Evolutionary conservation across 2,113 vertebrate genomes (phyloP), one percentile per base, ranked within the genome.

Genomic region (Centropus bengalensis): DNA sequence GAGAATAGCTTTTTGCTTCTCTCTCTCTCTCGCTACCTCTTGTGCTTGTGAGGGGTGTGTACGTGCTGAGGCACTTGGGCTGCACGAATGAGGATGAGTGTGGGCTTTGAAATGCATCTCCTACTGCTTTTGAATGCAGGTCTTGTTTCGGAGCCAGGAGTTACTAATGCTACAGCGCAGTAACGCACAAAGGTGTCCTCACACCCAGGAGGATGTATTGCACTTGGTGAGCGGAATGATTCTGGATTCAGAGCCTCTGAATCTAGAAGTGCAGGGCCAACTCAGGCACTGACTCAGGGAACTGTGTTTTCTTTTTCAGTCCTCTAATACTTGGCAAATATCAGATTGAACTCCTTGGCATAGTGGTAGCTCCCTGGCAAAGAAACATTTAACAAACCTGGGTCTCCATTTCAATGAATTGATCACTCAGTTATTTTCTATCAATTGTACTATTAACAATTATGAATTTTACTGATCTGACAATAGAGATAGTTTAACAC

Each of bases 151-250:
- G 78, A 78, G 19, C 21, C 63, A 51, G 33, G 54, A 86, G 55
- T 12, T 67, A 8, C 42, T 26, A 22, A 19, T 10, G 7, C 30
- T 44, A 26, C 28, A 26, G 30, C 21, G 44, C 26, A 42, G 14
- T 38, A n/a, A 49, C 44, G 42, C 68, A 38, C 30, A 69, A 19
- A 74, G 19, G 6, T n/a, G n/a, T n/a, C 13, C 27, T 67, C 4
- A 2, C 22, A 56, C 14, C n/a, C 59, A 23, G 36, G 27, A 45
- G 9, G 2, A 8, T 12, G 12, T 20, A 45, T 0, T 0, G 16
- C 19, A 8, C 54, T 19, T 62, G 45, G 12, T 44, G 59, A 83
- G 40, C 42, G 27, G 45, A 77, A 6, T 23, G 13, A 6, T 3
- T 47, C 45, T 49, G 40, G 67, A 62, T 70, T 85, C 74, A 59